Conservation (phyloP, 2,113 vertebrate genomes). For the Megatriorchis doriae region DNA sequence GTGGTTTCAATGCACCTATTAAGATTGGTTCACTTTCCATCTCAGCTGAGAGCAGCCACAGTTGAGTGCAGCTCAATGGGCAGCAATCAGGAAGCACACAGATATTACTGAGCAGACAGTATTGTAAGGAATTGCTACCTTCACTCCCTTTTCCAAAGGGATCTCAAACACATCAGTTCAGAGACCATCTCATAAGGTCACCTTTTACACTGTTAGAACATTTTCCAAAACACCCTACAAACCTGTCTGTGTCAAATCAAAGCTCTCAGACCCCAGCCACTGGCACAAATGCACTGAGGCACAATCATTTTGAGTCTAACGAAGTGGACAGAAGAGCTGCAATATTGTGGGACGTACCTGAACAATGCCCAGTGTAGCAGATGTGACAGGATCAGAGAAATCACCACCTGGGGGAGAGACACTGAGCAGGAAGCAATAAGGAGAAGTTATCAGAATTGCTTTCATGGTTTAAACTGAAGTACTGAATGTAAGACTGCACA, state of each 20-base stretch:
- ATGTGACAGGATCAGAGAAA: slow-evolving; percentile 98
- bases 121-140: not conserved
- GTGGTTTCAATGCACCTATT: not conserved
- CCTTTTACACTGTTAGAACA: not conserved
- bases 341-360: slow-evolving; percentile 66
- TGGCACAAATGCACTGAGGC: not conserved
- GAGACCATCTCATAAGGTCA: not conserved
- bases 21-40: not conserved
- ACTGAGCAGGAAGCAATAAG: slow-evolving; percentile 64
- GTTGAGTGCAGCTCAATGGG: not conserved
- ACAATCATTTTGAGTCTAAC: not conserved
- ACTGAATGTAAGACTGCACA: not conserved
- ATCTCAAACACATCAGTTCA: not conserved
- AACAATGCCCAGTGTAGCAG: slow-evolving; percentile 95
- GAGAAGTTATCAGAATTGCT: not conserved
- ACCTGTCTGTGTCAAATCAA: not conserved
- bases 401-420: slow-evolving; percentile 97
- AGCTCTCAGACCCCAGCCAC: not conserved
- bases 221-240: not conserved
- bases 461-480: not conserved
- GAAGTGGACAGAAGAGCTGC: not conserved
- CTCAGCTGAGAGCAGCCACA: not conserved
- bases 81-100: not conserved
- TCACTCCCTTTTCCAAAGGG: not conserved
- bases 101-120: not conserved